Conservation (phyloP, 2,888 invertebrate genomes). For the Leptarthrus brevirostris region DNA sequence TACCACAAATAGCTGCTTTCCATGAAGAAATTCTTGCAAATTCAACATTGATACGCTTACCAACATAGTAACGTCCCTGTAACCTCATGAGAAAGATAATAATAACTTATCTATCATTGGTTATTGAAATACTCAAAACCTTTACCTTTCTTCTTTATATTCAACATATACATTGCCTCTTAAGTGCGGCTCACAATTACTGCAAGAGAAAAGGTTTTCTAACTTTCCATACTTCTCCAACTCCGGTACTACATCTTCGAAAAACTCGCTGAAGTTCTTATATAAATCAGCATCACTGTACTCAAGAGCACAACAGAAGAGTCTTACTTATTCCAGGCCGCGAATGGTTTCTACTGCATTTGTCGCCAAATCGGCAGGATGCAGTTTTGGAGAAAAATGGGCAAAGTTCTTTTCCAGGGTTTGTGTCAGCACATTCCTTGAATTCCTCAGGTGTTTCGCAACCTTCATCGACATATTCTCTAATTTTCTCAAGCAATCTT, state of each 20-base stretch:
- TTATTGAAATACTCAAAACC: neutral
- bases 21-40: slow-evolving; percentile 83
- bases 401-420: slow-evolving; percentile 77
- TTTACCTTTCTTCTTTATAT: slow-evolving; percentile 70
- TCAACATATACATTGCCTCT: slow-evolving; percentile 92
- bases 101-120: slow-evolving; percentile 2
- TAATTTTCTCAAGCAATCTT: slow-evolving; percentile 68
- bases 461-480: slow-evolving; percentile 71
- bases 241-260: slow-evolving; percentile 85
- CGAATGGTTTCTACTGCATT: slow-evolving; percentile 85
- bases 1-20: slow-evolving; percentile 91
- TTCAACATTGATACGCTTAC: slow-evolving; percentile 82
- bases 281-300: slow-evolving; percentile 85
- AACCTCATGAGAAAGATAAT: too few relatives aligned
- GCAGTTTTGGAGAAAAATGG: slow-evolving; percentile 90
- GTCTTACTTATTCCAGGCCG: slow-evolving; percentile 79
- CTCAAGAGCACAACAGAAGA: slow-evolving; percentile 79
- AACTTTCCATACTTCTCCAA: slow-evolving; percentile 79
- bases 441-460: slow-evolving; percentile 75
- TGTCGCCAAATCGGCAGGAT: slow-evolving; percentile 86
- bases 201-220: slow-evolving; percentile 77
- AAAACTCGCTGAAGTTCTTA: slow-evolving; percentile 84
- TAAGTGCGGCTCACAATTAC: slow-evolving; percentile 86
- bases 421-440: slow-evolving; percentile 73
- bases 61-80: slow-evolving; percentile 89